A percentile compares a stretch with the other conserved stretches of the same genome.
phyloP scores from a whole-genome alignment of 2,888 invertebrate species.

The Chelonus formosanus region DNA sequence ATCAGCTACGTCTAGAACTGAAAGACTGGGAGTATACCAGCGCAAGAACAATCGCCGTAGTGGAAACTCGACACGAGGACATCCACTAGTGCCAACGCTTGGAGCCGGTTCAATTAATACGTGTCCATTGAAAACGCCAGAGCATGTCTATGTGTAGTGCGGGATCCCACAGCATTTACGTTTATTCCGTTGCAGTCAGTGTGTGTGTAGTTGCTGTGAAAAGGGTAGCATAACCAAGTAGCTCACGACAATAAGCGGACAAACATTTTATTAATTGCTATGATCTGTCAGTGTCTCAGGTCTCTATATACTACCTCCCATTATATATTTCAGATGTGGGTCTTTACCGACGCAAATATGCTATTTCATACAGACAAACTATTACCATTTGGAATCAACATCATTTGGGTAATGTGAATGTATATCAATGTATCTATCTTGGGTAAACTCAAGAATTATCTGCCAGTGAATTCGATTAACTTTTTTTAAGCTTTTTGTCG shows the following conservation, averaged over 20 bases:
- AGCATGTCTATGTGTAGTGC: constrained; percentile 36
- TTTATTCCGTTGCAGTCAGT: constrained; percentile 16
- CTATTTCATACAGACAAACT: too few relatives aligned
- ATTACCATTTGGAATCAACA: too few relatives aligned
- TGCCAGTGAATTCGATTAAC: too few relatives aligned
- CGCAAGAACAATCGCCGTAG: constrained; percentile 54
- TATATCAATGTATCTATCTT: too few relatives aligned
- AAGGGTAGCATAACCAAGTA: constrained; percentile 58
- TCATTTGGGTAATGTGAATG: too few relatives aligned
- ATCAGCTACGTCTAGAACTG: constrained; percentile 23
- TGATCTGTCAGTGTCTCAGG: constrained; percentile 61
- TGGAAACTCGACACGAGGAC: constrained; percentile 63
- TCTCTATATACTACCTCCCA: constrained; percentile 52
- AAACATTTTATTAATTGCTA: constrained; percentile 63
- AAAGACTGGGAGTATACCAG: constrained; percentile 22
- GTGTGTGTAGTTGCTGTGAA: constrained; percentile 46
- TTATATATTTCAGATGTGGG: constrained; percentile 46
- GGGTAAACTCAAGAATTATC: too few relatives aligned
- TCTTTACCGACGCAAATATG: constrained; percentile 5
- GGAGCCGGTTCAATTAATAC: constrained; percentile 62
- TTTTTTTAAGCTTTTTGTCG: too few relatives aligned
- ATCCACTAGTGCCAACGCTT: constrained; percentile 61
- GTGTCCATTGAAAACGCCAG: constrained; percentile 58
- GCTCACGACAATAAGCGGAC: constrained; percentile 61
- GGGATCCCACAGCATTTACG: constrained; percentile 11